Conservation (phyloP, 2,888 invertebrate genomes). For the Plebejus argus region DNA sequence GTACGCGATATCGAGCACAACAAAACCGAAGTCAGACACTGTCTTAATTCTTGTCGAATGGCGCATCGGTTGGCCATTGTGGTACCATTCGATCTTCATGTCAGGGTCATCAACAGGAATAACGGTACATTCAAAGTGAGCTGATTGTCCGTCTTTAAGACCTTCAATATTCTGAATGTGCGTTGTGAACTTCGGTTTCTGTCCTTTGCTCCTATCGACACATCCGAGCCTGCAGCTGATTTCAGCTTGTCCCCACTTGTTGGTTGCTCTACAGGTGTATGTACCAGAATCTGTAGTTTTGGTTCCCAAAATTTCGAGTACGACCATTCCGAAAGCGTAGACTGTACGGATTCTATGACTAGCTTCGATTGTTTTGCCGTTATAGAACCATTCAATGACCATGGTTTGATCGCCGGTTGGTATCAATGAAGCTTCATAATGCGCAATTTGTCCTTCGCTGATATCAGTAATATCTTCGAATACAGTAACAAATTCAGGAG, state of each 20-base stretch:
- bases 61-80: slow-evolving; percentile 93
- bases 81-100: slow-evolving; percentile 98
- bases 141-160: slow-evolving; percentile 95
- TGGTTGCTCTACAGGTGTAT: slow-evolving; percentile 93
- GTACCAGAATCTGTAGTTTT: slow-evolving; percentile 95
- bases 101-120: slow-evolving; percentile 96
- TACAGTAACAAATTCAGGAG: slow-evolving; percentile 93
- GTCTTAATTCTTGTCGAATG: slow-evolving; percentile 95
- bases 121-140: slow-evolving; percentile 97
- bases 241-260: slow-evolving; percentile 93
- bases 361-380: slow-evolving; percentile 92
- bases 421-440: slow-evolving; percentile 97
- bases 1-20: slow-evolving; percentile 96
- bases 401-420: slow-evolving; percentile 97
- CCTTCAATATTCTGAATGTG: slow-evolving; percentile 92
- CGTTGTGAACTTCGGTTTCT: slow-evolving; percentile 93
- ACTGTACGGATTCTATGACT: slow-evolving; percentile 95
- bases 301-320: slow-evolving; percentile 96
- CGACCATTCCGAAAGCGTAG: slow-evolving; percentile 98
- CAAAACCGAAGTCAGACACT: slow-evolving; percentile 97
- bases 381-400: slow-evolving; percentile 98
- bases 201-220: slow-evolving; percentile 91
- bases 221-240: slow-evolving; percentile 91
- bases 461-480: slow-evolving; percentile 91
- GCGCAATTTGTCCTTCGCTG: slow-evolving; percentile 97